Evolutionary conservation across 2,113 vertebrate species (phyloP).

Genomic region (Macroglossus sobrinus): DNA sequence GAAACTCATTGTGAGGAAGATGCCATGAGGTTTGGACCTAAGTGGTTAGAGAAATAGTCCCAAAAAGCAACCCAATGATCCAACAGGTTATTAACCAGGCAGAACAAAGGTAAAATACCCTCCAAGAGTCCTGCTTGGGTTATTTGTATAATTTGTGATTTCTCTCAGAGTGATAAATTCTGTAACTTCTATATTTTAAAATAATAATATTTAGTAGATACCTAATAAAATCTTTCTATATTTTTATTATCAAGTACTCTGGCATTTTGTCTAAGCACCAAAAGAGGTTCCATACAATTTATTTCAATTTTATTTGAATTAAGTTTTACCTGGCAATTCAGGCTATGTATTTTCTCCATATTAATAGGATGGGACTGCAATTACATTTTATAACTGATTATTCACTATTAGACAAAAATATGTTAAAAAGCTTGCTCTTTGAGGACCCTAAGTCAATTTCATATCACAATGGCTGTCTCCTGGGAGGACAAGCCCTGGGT

Average conservation of each 20-base stretch:
- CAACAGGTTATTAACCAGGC: not conserved
- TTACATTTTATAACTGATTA: not conserved
- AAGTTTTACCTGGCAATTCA: not conserved
- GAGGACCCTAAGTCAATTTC: not conserved
- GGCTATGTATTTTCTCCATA: not conserved
- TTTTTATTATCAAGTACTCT: not conserved
- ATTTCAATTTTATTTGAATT: not conserved
- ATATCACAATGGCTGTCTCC: not conserved
- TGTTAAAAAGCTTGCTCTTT: not conserved
- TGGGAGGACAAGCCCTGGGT: not conserved
- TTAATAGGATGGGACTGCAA: not conserved
- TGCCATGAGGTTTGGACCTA: rapidly evolving
- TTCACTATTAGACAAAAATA: not conserved
- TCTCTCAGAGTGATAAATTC: not conserved
- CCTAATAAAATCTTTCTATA: not conserved
- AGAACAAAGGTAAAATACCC: not conserved
- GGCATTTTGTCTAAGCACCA: not conserved
- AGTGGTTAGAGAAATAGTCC: not conserved
- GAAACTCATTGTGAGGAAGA: not conserved
- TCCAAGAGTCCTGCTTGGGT: not conserved
- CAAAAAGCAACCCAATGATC: not conserved
- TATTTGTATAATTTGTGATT: not conserved
- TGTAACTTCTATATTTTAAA: not conserved
- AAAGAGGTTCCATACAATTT: not conserved
- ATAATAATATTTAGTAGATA: not conserved